Evolutionary conservation across 2,888 invertebrate species (phyloP), one percentile per base, ranked within the genome.

Genomic region (Gisinianus flammeolus): DNA sequence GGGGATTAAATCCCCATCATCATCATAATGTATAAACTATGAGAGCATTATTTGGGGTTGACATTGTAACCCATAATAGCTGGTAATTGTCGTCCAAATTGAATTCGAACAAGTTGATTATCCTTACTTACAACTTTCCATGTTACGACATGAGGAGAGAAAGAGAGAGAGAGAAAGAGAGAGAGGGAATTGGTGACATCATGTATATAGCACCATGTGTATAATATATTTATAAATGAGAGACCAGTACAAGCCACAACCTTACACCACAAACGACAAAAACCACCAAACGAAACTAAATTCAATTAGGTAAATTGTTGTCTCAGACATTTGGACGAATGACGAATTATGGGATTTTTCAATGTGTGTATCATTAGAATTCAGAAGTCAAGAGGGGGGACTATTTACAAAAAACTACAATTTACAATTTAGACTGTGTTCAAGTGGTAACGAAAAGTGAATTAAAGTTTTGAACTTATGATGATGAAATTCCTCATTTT

Each of bases 41-140:
- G n/a, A n/a, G 67, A 35, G 64, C 22, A 68, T 68, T 33, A 68
- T 68, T 35, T 68, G 24, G n/a, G 35, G 68, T 68, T 35, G n/a
- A 35, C 68, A 68, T 68, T 68, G 33, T 35, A 68, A 35, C 68
- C 35, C 35, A 22, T 68, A 35, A 68, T 68, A n/a, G 68, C 68
- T 68, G 22, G 35, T 68, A 68, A 68, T 68, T 68, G 68, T 68
- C 16, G 31, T 24, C 22, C 22, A 62, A 62, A 70, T 70, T 70
- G 26, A 70, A 52, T 10, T 70, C 24, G 28, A 52, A 52, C 69
- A 52, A 70, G 69, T 52, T 70, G 69, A 70, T 52, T 70, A 66
- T 66, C 31, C 22, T 52, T 67, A 31, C 24, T 19, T 10, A n/a
- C n/a, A n/a, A n/a, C 35, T 8, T 8, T 22, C 8, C 62, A 24